Base-by-base conservation (phyloP, 1,140 invertebrate species). In the Capitella teleta region DNA sequence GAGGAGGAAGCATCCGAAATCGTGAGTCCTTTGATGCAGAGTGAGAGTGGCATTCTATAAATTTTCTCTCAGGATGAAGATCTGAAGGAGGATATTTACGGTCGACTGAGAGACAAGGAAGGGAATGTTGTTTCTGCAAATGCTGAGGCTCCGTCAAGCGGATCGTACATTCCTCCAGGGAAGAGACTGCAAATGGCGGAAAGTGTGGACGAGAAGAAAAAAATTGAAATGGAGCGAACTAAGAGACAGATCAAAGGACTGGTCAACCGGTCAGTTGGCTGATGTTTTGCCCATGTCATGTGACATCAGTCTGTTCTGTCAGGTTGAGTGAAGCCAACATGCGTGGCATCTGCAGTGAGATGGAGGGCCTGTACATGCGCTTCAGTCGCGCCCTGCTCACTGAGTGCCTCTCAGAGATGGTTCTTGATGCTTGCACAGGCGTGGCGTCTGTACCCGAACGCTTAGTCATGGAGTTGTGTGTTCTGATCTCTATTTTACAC, bases 31-130 rank as follows among this genome's bases (percentile, higher is more conserved):
- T 28, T 51, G 23, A 54, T 18, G 25, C 32, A 26, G 49, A 55
- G 46, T 23, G 24, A 48, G 34, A 51, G 38, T 57, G 53, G 59
- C 45, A 51, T 52, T 28, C 48, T 57, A 49, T 40, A 55, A 54
- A 54, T 28, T 57, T 41, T 58, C 52, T 41, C 54, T 52, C 45
- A 50, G 38, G 40, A 46, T 45, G 10, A 41, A 51, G 30, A 50
- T 53, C 24, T 72, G 24, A 88, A 84, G 79, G 89, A 95, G 77
- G 91, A 96, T 74, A 95, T 96, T 65, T 96, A 96, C 76, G 91
- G 91, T 2, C 75, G 90, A 54, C 77, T 84, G 55, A 76, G 85
- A 60, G 83, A 87, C 64, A 80, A 81, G 63, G 73, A 84, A 53
- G 90, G 90, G 3, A 83, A 83, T 63, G 67, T 90, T 58, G 68